These are phyloP conservation scores for Ophion obscuratus DNA, from an alignment of 2,888 invertebrate species.

Conservation along the genomic window DNA sequence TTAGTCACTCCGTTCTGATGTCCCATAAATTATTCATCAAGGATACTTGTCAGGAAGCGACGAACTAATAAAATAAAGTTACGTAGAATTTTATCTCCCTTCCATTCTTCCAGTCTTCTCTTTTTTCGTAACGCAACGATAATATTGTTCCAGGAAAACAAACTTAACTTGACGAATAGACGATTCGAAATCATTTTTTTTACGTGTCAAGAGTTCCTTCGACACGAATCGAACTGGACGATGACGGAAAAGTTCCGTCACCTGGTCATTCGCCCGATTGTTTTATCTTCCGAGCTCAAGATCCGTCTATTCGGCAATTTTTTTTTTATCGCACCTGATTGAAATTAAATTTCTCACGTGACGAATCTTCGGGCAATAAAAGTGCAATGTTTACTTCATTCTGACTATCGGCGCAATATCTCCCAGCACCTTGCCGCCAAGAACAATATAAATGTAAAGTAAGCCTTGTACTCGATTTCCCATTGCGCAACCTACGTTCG, in stretches of 20 bases:
- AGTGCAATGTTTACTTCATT: slow-evolving; percentile 41
- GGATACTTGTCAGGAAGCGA: too few relatives aligned
- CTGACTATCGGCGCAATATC: slow-evolving; percentile 19
- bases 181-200: too few relatives aligned
- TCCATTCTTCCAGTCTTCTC: too few relatives aligned
- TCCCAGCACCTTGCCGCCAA: slow-evolving; percentile 26
- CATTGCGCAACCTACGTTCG: slow-evolving; percentile 51
- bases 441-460: slow-evolving; percentile 55
- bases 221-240: neutral
- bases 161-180: too few relatives aligned
- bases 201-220: neutral
- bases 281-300: neutral
- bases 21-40: too few relatives aligned
- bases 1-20: too few relatives aligned
- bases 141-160: too few relatives aligned
- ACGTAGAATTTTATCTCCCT: too few relatives aligned
- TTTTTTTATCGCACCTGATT: slow-evolving; percentile 13
- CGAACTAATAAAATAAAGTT: too few relatives aligned
- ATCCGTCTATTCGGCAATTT: neutral
- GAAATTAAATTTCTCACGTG: slow-evolving; percentile 30
- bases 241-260: neutral
- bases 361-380: slow-evolving; percentile 41
- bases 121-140: too few relatives aligned
- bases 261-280: too few relatives aligned
- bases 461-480: slow-evolving; percentile 65